phyloP scores from a whole-genome alignment of 2,797 vertebrate species.

The Manis crassicaudata region DNA sequence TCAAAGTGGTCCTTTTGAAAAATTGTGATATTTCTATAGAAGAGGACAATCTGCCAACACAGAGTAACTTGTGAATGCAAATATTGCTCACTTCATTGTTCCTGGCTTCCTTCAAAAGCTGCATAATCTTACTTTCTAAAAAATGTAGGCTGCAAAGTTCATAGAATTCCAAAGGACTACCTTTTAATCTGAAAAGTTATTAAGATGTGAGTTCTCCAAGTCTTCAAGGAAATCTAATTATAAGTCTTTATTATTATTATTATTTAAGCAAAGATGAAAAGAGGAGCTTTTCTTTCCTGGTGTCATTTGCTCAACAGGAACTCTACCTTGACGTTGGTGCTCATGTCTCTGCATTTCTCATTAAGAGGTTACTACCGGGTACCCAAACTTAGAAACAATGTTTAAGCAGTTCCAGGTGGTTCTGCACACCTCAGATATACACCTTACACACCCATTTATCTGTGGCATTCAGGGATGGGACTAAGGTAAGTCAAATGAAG shows the following conservation, averaged over 20 bases:
- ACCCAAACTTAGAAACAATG: constrained; percentile 10
- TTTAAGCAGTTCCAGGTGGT: not conserved
- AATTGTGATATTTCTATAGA: constrained; percentile 88
- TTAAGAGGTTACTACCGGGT: constrained; percentile 81
- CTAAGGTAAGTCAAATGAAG: not conserved
- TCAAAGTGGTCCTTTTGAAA: constrained; percentile 87
- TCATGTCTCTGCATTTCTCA: constrained; percentile 85
- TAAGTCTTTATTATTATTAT: constrained; percentile 83
- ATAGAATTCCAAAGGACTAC: constrained; percentile 89
- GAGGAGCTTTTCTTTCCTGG: constrained; percentile 83
- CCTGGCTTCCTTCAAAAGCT: constrained; percentile 87
- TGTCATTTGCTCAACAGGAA: constrained; percentile 88
- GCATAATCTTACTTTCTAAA: constrained; percentile 87
- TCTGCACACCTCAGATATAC: not conserved
- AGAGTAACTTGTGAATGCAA: constrained; percentile 89
- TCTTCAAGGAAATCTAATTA: constrained; percentile 90
- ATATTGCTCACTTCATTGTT: constrained; percentile 87
- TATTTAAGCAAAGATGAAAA: constrained; percentile 87
- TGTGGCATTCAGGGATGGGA: not conserved
- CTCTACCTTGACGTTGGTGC: constrained; percentile 81
- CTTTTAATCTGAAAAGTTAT: constrained; percentile 87
- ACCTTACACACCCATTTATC: not conserved
- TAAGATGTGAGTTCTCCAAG: constrained; percentile 86
- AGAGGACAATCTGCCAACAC: constrained; percentile 88
- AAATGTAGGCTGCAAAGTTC: constrained; percentile 87